These are phyloP conservation scores for Rachycentron canadum DNA, from an alignment of 2,797 vertebrate genomes.

Conservation along the genomic window DNA sequence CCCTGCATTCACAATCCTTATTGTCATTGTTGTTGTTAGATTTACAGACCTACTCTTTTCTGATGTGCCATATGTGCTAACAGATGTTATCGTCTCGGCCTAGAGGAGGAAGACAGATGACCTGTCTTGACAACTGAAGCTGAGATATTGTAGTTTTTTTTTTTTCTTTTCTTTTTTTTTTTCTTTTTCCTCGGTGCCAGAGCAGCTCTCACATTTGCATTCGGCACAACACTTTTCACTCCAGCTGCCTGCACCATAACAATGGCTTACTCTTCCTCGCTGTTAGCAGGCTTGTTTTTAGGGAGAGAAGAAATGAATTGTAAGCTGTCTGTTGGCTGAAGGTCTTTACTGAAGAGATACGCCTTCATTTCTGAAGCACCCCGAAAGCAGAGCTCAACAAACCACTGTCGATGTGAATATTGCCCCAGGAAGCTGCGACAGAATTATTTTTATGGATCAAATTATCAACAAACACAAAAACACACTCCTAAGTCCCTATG, in stretches of 20 bases:
- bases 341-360: constrained; percentile 35
- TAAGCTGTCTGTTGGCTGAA: constrained; percentile 35
- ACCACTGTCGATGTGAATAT: constrained; percentile 43
- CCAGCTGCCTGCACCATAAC: constrained; percentile 65
- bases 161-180: constrained; percentile 23
- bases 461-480: constrained; percentile 69
- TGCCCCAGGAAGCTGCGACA: constrained; percentile 16
- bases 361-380: constrained; percentile 33
- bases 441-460: constrained; percentile 59
- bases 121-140: constrained; percentile 83
- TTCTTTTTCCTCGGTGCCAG: constrained; percentile 5
- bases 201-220: constrained; percentile 63
- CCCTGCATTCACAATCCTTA: constrained; percentile 54
- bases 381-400: constrained; percentile 4
- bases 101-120: constrained; percentile 84
- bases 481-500: constrained; percentile 26
- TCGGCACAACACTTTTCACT: constrained; percentile 57
- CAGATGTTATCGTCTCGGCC: constrained; percentile 84
- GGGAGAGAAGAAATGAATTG: constrained; percentile 21
- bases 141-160: constrained; percentile 79
- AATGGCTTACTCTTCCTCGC: constrained; percentile 54
- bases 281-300: constrained; percentile 58
- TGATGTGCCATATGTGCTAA: constrained; percentile 83
- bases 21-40: constrained; percentile 80
- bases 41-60: constrained; percentile 79